Evolutionary conservation across 2,888 invertebrate species (phyloP).

Genomic region (Euproctis similis): DNA sequence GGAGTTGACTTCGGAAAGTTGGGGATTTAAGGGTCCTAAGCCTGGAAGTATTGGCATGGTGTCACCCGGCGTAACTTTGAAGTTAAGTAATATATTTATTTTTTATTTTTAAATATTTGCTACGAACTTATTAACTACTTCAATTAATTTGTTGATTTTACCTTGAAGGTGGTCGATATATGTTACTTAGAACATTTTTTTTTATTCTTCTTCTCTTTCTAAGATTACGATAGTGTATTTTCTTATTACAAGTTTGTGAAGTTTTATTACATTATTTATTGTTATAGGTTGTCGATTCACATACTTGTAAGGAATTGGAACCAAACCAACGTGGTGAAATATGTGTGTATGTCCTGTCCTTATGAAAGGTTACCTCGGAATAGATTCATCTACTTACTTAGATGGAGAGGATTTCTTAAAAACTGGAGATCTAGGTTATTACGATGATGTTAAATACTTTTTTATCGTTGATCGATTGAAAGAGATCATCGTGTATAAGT

Average conservation of each 20-base stretch:
- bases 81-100: constrained; percentile 29
- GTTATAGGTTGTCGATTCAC: constrained; percentile 58
- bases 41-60: constrained; percentile 56
- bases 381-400: constrained; percentile 39
- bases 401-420: constrained; percentile 46
- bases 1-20: constrained; percentile 48
- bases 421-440: constrained; percentile 52
- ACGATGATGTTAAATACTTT: constrained; percentile 47
- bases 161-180: too few species aligned
- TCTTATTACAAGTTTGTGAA: too few species aligned
- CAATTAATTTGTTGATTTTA: too few species aligned
- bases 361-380: constrained; percentile 53
- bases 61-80: constrained; percentile 46
- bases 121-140: too few species aligned
- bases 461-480: constrained; percentile 47
- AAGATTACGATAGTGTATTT: too few species aligned
- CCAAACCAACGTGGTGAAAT: constrained; percentile 60
- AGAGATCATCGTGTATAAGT: constrained; percentile 43
- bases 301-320: constrained; percentile 62
- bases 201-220: too few species aligned
- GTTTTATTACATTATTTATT: too few species aligned
- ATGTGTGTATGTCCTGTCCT: constrained; percentile 43
- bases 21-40: constrained; percentile 42
- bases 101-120: constrained; percentile 8
- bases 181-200: too few species aligned